phyloP scores from a whole-genome alignment of 2,113 vertebrate species.

The Ptilonorhynchus violaceus region DNA sequence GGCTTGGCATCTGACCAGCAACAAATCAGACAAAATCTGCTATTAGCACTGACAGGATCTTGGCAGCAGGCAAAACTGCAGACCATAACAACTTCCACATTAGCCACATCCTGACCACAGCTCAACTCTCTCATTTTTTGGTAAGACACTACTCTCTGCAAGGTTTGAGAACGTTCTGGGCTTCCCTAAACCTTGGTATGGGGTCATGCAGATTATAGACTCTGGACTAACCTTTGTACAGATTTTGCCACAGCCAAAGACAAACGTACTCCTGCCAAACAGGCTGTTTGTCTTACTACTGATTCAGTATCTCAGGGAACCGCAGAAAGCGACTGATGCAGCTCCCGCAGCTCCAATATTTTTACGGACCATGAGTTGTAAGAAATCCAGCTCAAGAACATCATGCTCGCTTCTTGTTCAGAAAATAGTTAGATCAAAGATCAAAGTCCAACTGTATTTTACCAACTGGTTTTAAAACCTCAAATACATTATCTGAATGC shows the following conservation, averaged over 20 bases:
- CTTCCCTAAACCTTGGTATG: not conserved
- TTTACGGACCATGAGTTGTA: not conserved
- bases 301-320: not conserved
- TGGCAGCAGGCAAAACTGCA: not conserved
- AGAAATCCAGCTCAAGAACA: not conserved
- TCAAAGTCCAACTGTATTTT: not conserved
- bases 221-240: not conserved
- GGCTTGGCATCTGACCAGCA: not conserved
- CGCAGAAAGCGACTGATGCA: not conserved
- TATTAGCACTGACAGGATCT: not conserved
- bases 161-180: not conserved
- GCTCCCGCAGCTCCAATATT: not conserved
- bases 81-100: not conserved
- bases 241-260: not conserved
- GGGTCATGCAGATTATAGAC: not conserved
- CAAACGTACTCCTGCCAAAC: not conserved
- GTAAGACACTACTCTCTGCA: not conserved
- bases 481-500: not conserved
- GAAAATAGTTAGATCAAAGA: not conserved
- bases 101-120: constrained; percentile 43
- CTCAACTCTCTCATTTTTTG: not conserved
- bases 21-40: not conserved
- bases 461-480: not conserved
- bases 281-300: not conserved
- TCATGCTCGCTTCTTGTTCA: not conserved